Conservation (phyloP, 1,140 invertebrate genomes). For the Aricia agestis region DNA sequence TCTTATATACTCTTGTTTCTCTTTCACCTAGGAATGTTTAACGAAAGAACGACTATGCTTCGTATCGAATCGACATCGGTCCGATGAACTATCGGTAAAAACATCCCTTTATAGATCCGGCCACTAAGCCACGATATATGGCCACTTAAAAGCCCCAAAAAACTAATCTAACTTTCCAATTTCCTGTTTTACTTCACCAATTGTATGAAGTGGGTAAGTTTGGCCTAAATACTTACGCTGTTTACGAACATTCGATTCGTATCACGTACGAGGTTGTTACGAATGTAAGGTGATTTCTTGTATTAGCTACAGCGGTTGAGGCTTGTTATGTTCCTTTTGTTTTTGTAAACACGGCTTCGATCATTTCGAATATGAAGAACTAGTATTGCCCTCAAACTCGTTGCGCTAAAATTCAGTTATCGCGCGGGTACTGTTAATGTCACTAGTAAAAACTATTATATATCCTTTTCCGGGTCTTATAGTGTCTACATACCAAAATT, state of each 20-base stretch:
- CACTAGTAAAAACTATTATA: no score
- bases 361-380: not conserved
- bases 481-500: no score
- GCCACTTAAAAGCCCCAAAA: not conserved
- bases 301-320: slow-evolving; percentile 2
- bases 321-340: not conserved
- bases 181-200: slow-evolving; percentile 8
- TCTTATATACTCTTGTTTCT: no score
- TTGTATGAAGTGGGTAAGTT: not conserved
- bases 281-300: not conserved
- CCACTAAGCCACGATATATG: not conserved
- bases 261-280: not conserved
- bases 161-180: slow-evolving; percentile 13
- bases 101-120: not conserved
- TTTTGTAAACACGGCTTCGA: not conserved
- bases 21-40: no score
- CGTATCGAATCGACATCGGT: no score
- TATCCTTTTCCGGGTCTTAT: no score
- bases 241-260: not conserved
- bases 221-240: not conserved
- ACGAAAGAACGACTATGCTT: no score
- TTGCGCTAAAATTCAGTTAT: no score
- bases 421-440: no score
- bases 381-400: no score
- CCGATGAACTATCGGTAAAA: no score